A percentile compares a stretch with the other conserved stretches of the same genome.
phyloP scores from a whole-genome alignment of 2,113 vertebrate species.

The Pontoporia blainvillei region DNA sequence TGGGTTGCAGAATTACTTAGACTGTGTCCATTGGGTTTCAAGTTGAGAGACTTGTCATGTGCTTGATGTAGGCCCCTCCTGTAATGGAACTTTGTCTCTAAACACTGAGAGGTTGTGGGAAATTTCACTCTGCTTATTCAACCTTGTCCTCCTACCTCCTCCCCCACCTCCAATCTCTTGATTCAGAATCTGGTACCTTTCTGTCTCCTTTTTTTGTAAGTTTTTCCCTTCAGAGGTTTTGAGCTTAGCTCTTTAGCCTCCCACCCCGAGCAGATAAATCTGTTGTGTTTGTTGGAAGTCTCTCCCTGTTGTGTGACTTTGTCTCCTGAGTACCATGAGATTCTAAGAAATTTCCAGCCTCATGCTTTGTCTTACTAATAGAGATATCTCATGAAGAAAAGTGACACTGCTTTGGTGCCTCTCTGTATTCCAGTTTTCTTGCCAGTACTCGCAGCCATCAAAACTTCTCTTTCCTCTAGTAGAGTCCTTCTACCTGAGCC shows the following conservation, averaged over 20 bases:
- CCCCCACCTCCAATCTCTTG: neutral
- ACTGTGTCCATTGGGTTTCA: neutral
- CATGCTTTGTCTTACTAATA: neutral
- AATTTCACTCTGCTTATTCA: neutral
- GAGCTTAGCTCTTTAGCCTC: neutral
- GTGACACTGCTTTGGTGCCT: neutral
- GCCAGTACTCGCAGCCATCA: neutral
- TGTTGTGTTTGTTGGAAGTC: neutral
- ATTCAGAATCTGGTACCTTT: neutral
- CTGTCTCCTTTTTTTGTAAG: neutral
- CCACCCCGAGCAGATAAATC: neutral
- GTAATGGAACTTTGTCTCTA: neutral
- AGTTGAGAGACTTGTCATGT: neutral
- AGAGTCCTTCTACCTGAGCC: neutral
- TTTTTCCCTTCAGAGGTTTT: neutral
- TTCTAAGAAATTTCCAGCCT: neutral
- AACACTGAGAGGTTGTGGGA: neutral
- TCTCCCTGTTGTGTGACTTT: neutral
- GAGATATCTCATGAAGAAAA: neutral
- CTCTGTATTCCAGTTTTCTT: neutral
- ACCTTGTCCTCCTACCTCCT: neutral
- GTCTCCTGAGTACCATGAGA: neutral
- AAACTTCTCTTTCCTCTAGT: neutral
- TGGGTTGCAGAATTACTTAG: neutral
- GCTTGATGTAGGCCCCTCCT: neutral